These are phyloP conservation scores for Cydia splendana DNA, from an alignment of 1,140 invertebrate species.

Conservation along the genomic window DNA sequence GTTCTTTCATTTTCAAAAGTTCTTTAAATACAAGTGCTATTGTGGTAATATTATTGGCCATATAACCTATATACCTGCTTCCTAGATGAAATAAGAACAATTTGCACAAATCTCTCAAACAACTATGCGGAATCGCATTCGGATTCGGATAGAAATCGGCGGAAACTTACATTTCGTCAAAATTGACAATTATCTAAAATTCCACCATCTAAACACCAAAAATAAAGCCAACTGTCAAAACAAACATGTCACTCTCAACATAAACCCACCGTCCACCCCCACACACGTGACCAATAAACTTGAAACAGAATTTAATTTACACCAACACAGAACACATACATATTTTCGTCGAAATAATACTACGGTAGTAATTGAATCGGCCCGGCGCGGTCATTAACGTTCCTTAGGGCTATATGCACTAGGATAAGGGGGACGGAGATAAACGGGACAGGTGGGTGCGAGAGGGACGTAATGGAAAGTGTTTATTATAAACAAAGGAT, in stretches of 20 bases:
- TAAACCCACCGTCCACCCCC: background rate
- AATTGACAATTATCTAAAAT: background rate
- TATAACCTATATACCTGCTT: too few species aligned
- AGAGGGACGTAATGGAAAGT: conserved; percentile 66
- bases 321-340: conserved; percentile 74
- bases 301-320: conserved; percentile 76
- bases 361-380: conserved; percentile 79
- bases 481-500: conserved; percentile 79
- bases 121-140: too few species aligned
- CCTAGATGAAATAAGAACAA: too few species aligned
- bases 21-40: too few species aligned
- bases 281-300: conserved; percentile 73
- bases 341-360: conserved; percentile 78
- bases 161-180: too few species aligned
- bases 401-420: conserved; percentile 76
- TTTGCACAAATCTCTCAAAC: too few species aligned
- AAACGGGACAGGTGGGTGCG: conserved; percentile 32
- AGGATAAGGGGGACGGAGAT: conserved; percentile 53
- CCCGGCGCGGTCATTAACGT: conserved; percentile 75
- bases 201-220: background rate
- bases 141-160: too few species aligned
- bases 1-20: too few species aligned
- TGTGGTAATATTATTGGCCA: too few species aligned
- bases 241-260: background rate
- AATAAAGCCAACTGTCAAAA: background rate